Conservation (phyloP, 2,113 vertebrate genomes). For the Axis porcinus region DNA sequence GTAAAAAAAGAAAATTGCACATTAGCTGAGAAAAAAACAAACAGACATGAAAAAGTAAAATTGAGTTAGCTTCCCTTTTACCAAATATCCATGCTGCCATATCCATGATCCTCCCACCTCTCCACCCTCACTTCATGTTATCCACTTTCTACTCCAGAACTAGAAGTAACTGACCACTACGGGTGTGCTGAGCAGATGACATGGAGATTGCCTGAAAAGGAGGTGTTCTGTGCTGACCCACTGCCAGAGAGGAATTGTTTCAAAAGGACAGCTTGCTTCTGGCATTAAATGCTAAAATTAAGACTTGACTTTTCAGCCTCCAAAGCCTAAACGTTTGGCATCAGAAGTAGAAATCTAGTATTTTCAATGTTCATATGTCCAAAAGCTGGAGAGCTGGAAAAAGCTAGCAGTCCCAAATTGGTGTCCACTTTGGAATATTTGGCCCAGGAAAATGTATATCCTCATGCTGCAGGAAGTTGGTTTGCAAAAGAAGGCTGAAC, state of each 20-base stretch:
- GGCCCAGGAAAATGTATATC: conserved; percentile 65
- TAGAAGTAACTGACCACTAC: background rate
- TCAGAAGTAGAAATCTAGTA: conserved; percentile 31
- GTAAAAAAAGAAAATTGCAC: background rate
- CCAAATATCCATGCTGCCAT: background rate
- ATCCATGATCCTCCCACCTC: background rate
- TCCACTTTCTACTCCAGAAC: background rate
- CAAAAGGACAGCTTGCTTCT: conserved; percentile 33
- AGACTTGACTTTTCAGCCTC: conserved; percentile 45
- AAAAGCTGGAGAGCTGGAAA: conserved; percentile 58
- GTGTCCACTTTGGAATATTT: conserved; percentile 69
- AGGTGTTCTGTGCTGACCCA: background rate
- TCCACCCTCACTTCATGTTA: background rate
- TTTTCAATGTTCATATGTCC: conserved; percentile 44
- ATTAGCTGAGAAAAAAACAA: background rate
- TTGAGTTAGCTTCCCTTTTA: background rate
- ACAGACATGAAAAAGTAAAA: background rate
- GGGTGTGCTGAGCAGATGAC: background rate
- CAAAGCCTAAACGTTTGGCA: conserved; percentile 48
- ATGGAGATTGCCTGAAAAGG: background rate
- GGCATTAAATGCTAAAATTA: background rate
- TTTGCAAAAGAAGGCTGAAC: conserved; percentile 67
- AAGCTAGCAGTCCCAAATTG: conserved; percentile 47
- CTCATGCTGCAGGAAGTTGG: conserved; percentile 63
- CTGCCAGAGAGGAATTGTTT: background rate